Percentiles rank a stretch among this genome's conserved stretches.
Evolutionary conservation across 1,140 invertebrate genomes (phyloP).

Genomic region (Nasonia giraulti): DNA sequence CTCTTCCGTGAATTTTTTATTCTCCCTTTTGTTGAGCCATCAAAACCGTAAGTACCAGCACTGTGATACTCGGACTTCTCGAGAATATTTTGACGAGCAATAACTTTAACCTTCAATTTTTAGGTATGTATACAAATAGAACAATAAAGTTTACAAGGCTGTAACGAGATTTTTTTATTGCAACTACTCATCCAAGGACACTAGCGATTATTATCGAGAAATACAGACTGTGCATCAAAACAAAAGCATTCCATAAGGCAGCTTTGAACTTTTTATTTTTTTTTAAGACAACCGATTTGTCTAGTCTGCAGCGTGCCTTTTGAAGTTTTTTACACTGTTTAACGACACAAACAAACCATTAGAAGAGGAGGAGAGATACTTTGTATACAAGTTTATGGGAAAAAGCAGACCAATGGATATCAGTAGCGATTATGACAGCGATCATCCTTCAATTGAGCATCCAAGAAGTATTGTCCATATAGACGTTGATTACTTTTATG

Average conservation of each 20-base stretch:
- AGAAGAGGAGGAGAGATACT: neutral
- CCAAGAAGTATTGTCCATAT: conserved; percentile 82
- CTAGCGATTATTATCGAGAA: conserved; percentile 36
- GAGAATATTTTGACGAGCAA: neutral
- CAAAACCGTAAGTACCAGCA: conserved; percentile 20
- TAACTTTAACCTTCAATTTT: conserved; percentile 51
- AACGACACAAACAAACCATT: neutral
- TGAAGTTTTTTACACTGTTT: conserved; percentile 8
- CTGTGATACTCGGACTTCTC: neutral
- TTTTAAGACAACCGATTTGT: conserved; percentile 23
- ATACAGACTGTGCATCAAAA: conserved; percentile 43
- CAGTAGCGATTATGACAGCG: conserved; percentile 62
- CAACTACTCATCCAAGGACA: conserved; percentile 39
- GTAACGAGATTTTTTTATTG: conserved; percentile 46
- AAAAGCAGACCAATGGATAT: conserved; percentile 64
- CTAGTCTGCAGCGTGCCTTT: conserved; percentile 33
- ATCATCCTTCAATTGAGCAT: conserved; percentile 70
- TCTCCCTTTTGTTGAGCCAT: neutral
- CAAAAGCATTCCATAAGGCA: conserved; percentile 46
- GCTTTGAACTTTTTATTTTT: conserved; percentile 10
- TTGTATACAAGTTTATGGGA: conserved; percentile 48
- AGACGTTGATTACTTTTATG: conserved; percentile 88
- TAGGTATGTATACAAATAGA: conserved; percentile 45
- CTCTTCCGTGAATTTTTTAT: conserved; percentile 4
- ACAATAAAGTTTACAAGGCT: conserved; percentile 48